A percentile compares a stretch with the other conserved stretches of the same genome.
These are phyloP conservation scores for Anniella stebbinsi DNA, from an alignment of 2,797 vertebrate species.

Conservation along the genomic window DNA sequence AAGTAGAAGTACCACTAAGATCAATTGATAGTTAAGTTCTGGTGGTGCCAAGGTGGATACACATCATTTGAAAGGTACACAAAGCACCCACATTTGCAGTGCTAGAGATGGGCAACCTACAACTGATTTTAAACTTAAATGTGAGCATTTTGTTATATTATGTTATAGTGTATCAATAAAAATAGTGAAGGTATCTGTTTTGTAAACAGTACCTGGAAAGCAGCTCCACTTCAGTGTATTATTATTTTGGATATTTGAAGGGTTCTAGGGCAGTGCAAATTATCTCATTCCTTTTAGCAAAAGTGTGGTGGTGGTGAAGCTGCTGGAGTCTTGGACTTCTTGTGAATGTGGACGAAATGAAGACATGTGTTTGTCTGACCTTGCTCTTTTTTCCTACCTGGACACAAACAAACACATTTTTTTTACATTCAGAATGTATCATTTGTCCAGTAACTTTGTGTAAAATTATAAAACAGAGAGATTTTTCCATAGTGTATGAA, in stretches of 20 bases:
- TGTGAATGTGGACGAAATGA: constrained; percentile 49
- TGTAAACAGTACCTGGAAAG: constrained; percentile 44
- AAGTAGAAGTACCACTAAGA: constrained; percentile 56
- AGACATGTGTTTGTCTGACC: constrained; percentile 30
- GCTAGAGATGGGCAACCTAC: constrained; percentile 48
- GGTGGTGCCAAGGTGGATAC: constrained; percentile 58
- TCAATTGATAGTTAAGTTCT: constrained; percentile 40
- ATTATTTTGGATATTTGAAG: constrained; percentile 33
- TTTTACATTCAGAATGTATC: constrained; percentile 67
- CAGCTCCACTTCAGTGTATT: constrained; percentile 34
- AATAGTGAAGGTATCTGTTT: constrained; percentile 63
- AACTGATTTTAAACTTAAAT: constrained; percentile 61
- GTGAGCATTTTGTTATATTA: constrained; percentile 64
- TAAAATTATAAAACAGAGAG: constrained; percentile 64
- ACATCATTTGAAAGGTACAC: constrained; percentile 66
- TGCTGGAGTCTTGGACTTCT: constrained; percentile 27
- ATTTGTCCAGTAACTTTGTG: constrained; percentile 64
- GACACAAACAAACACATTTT: constrained; percentile 32
- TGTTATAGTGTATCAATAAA: constrained; percentile 54
- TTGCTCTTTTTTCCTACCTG: neutral
- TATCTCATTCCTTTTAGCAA: neutral
- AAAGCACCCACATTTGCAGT: constrained; percentile 50
- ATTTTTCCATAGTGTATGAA: constrained; percentile 60
- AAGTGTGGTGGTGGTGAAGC: neutral
- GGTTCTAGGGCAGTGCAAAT: neutral